Base-by-base conservation (phyloP, 2,888 invertebrate genomes). In the Globia sparganii region DNA sequence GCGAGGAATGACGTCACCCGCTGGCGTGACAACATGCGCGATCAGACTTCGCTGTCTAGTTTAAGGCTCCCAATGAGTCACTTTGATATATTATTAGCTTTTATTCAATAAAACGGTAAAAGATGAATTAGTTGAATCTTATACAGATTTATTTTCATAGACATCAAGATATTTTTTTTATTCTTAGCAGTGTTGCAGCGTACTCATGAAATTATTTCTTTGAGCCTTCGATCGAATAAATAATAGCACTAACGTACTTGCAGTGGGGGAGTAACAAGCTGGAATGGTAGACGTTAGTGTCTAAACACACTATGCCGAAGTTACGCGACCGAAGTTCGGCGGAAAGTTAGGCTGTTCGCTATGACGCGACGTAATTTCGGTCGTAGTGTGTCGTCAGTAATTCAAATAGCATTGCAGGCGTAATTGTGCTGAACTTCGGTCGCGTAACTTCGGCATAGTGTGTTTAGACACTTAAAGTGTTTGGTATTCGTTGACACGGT, bases 21-120 rank as follows among this genome's bases (percentile, higher is more conserved):
- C 1, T 31, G 66, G 53, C 21, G 37, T 74, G 73, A 65, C 84
- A 84, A 66, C 80, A 81, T 49, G 37, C 46, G 59, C 68, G 62
- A 37, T 66, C 49, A 79, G 84, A 66, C 67, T 72, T n/a, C 65
- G 56, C 59, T 13, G 46, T 72, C 81, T 72, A 75, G 78, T 73
- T 86, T 86, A 80, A 86, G 64, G 64, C 77, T 68, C 40, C 37
- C 56, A 28, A 43, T 86, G 86, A 86, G 46, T 86, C 86, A 86
- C 43, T 43, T 28, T n/a, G 34, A 28, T 56, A 67, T 88, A 88
- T 86, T 79, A 75, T 84, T 81, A 84, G 86, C 37, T 18, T 61
- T 46, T 28, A 59, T 81, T 80, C 64, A 87, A 67, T 80, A 62
- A 58, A 83, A 43, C 71, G 9, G 28, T 69, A 62, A 72, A 56